Percentiles rank a stretch among this genome's conserved stretches.
phyloP scores from a whole-genome alignment of 1,140 invertebrate species.

The Platorchestia sp. region DNA sequence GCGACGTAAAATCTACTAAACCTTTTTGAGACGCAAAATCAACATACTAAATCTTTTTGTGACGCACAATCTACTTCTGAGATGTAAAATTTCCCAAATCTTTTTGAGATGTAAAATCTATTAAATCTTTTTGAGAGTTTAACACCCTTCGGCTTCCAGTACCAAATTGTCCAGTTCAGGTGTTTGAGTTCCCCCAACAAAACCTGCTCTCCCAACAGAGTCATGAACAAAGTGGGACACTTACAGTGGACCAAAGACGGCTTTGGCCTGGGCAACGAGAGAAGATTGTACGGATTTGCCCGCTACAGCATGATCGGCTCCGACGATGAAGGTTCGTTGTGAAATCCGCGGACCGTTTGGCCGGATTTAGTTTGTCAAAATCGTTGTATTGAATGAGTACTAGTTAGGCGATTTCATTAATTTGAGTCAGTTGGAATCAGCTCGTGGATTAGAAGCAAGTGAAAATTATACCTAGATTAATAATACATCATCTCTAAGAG shows the following conservation, averaged over 20 bases:
- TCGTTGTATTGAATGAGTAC: background rate
- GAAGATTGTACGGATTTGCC: slow-evolving; percentile 89
- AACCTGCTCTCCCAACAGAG: slow-evolving; percentile 14
- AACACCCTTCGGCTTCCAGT: background rate
- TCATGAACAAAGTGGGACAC: slow-evolving; percentile 81
- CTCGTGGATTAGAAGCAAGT: background rate
- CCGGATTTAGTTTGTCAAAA: background rate
- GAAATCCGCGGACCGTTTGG: background rate
- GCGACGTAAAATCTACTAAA: no score
- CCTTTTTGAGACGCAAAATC: no score
- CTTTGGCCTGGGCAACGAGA: slow-evolving; percentile 89
- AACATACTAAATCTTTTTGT: no score
- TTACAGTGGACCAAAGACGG: slow-evolving; percentile 96
- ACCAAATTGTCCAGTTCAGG: background rate
- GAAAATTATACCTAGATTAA: background rate
- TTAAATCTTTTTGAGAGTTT: background rate
- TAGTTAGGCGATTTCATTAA: background rate
- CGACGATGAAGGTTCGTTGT: slow-evolving; percentile 54
- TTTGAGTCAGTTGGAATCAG: background rate
- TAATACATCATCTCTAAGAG: background rate
- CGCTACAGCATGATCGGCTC: slow-evolving; percentile 85
- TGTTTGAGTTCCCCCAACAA: background rate
- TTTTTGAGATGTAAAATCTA: no score
- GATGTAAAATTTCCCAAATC: no score
- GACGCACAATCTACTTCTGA: no score